Base-by-base conservation (phyloP, 2,888 invertebrate genomes). In the Halictus ligatus region DNA sequence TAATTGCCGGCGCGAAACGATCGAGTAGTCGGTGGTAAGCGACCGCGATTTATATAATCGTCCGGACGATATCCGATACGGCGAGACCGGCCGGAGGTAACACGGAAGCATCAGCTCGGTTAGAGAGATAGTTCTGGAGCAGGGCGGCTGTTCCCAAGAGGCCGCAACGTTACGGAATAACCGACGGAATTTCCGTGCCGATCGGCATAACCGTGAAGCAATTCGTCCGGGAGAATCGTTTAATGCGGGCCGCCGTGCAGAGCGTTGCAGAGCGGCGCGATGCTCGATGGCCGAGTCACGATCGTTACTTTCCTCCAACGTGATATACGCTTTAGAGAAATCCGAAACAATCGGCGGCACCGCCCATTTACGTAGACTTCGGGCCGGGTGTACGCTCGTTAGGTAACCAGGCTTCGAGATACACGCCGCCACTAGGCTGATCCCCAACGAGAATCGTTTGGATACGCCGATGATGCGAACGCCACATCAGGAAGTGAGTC, bases 331-430 rank as follows among this genome's bases (percentile, higher is more conserved):
- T 87, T 86, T 88, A 80, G 81, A 80, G 89, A 90, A 90, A 90
- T 90, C 86, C 86, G 84, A 89, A 90, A 90, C 90, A 85, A 86
- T 90, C 88, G 85, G 75, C 76, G 89, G 84, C 86, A 84, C 80
- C 89, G 88, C 86, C 88, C 88, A 88, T 86, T 40, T 50, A 83
- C 80, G 81, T 82, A 80, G 64, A 85, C 84, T 43, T 69, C 71
- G 79, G 35, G 71, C 80, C 50, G 25, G 25, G 72, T 69, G 43
- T 78, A 78, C 77, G 71, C 80, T 85, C 80, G 89, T 89, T 89
- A 85, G 85, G 87, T 89, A 89, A 89, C 83, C 77, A n/a, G 75
- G 50, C 73, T 54, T 69, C 60, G 40, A 78, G 84, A 80, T 74
- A 83, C 40, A 25, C 67, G 50, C 25, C 48, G 60, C 25, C 54